Base-by-base conservation (phyloP, 2,888 invertebrate genomes). In the Himalopsyche tibetana region DNA sequence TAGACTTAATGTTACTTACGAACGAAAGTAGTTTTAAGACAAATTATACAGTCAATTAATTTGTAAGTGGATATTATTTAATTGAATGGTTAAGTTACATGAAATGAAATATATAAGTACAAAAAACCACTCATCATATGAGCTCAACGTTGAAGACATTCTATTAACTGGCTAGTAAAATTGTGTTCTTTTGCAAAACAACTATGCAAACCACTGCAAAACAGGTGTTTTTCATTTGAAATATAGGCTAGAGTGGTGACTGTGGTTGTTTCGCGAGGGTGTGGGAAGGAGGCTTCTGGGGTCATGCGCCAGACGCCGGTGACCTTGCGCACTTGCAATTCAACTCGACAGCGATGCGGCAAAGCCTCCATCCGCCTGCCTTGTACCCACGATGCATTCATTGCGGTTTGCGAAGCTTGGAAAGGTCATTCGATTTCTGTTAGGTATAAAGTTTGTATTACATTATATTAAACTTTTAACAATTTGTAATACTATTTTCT, bases 221-320 rank as follows among this genome's bases (percentile, higher is more conserved):
- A 74, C 74, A 51, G 51, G 80, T 80, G 80, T 28, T 42, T 28
- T 80, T 19, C 3, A n/a, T 80, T n/a, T 15, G 19, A 42, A n/a
- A 80, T 80, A 51, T 80, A 28, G 80, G 80, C 51, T 80, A 80
- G 11, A 42, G n/a, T 80, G 28, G 80, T 80, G 28, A 80, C 42
- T n/a, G 45, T n/a, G 42, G 80, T 51, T n/a, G 74, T 74, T 74
- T 74, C 80, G 42, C 80, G 74, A 51, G 80, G 45, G 45, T 80
- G 80, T 80, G 80, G 80, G 80, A 80, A 80, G 80, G 28, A 51
- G 51, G 80, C 80, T 51, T 80, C 80, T 51, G 19, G 80, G 80
- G 80, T 80, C 80, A 80, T 80, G 80, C 80, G 80, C 80, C 51
- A 51, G 80, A 42, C 42, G 80, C 80, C 51, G 6, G 80, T 80